Conservation (phyloP, 2,888 invertebrate species). For the Caradrina kadenii region DNA sequence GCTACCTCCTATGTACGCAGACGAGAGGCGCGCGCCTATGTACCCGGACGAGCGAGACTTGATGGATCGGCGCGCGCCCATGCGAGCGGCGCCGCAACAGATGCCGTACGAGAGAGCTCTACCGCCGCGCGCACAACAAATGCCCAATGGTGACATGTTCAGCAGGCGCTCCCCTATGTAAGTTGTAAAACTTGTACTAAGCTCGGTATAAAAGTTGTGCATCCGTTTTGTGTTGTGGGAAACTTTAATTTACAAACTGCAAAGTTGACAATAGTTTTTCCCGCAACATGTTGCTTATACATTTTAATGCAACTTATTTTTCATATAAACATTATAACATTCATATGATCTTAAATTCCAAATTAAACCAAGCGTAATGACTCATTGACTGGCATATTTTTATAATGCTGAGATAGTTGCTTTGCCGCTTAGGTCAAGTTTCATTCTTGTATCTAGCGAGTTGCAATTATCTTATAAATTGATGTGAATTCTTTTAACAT, state of each 20-base stretch:
- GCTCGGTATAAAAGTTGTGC: neutral
- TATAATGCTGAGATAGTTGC: neutral
- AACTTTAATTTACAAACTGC: neutral
- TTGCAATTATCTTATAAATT: neutral
- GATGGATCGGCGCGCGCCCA: slow-evolving; percentile 79
- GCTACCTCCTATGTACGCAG: slow-evolving; percentile 71
- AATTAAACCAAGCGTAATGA: too few relatives aligned
- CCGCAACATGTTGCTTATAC: neutral
- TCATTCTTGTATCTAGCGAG: neutral
- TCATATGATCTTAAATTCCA: too few relatives aligned
- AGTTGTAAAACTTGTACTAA: slow-evolving; percentile 57
- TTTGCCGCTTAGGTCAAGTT: slow-evolving; percentile 2
- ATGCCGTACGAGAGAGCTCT: slow-evolving; percentile 81
- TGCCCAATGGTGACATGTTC: slow-evolving; percentile 88
- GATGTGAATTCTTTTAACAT: neutral
- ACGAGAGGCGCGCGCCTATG: slow-evolving; percentile 79
- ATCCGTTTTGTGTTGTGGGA: neutral
- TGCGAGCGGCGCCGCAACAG: slow-evolving; percentile 73
- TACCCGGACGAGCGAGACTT: slow-evolving; percentile 82
- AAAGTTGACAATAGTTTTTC: neutral
- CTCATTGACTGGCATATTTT: neutral
- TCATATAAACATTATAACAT: too few relatives aligned
- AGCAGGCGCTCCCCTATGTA: slow-evolving; percentile 87
- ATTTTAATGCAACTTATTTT: neutral
- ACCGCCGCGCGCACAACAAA: slow-evolving; percentile 77